phyloP scores from a whole-genome alignment of 2,113 vertebrate species.

The Mesitornis unicolor region DNA sequence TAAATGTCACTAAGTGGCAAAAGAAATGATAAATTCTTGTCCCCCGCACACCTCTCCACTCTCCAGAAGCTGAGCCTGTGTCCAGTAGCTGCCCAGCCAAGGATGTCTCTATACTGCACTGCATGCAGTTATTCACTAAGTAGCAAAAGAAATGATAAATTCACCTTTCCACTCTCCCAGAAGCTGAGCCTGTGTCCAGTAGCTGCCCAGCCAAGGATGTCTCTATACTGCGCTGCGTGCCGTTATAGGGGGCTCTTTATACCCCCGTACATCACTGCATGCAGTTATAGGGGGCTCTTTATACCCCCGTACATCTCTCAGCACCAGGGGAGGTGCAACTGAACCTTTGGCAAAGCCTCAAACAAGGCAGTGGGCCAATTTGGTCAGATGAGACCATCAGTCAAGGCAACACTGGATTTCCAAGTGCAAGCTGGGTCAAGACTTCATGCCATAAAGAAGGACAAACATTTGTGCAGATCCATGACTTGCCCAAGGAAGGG shows the following conservation, averaged over 20 bases:
- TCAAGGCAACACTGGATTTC: background rate
- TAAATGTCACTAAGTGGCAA: background rate
- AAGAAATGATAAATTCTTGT: background rate
- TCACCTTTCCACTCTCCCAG: background rate
- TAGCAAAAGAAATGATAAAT: background rate
- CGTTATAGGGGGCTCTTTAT: background rate
- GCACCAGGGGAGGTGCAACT: background rate
- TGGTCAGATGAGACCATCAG: slow-evolving; percentile 34
- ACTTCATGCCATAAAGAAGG: background rate
- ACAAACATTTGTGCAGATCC: background rate
- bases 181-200: background rate
- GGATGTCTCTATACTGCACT: background rate
- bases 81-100: background rate
- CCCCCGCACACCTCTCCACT: background rate
- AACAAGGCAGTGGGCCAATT: background rate
- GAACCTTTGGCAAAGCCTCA: background rate
- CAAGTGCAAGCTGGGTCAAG: background rate
- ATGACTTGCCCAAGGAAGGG: background rate
- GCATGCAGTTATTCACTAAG: background rate
- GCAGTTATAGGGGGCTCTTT: background rate
- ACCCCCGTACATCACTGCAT: background rate
- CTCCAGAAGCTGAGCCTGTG: background rate
- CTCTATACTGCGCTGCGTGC: background rate
- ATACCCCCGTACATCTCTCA: background rate
- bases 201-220: background rate